These are phyloP conservation scores for Pluvianellus socialis DNA, from an alignment of 2,113 vertebrate genomes.

Conservation along the genomic window DNA sequence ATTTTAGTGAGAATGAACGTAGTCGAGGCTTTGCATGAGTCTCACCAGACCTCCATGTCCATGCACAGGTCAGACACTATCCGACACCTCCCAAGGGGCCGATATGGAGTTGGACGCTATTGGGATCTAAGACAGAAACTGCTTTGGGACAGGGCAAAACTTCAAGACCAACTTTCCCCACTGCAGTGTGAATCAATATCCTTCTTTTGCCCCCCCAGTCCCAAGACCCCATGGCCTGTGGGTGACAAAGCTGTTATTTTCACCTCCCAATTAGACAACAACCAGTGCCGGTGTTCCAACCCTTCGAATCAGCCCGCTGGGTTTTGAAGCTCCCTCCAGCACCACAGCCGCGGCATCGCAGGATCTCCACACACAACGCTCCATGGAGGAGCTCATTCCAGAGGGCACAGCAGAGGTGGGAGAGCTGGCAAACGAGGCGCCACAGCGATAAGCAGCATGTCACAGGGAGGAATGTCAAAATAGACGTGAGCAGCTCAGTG, in stretches of 20 bases:
- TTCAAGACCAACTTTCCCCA: neutral
- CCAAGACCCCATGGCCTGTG: too few relatives aligned
- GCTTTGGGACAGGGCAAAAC: neutral
- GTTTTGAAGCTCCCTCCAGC: neutral
- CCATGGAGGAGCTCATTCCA: neutral
- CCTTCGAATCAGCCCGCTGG: fast-evolving
- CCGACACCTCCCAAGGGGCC: neutral
- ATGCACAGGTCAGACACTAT: fast-evolving
- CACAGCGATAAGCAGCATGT: neutral
- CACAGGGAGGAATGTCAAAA: neutral
- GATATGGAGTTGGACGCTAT: fast-evolving
- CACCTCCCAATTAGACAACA: neutral
- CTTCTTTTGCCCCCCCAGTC: too few relatives aligned
- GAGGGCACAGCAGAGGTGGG: neutral
- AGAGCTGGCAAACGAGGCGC: neutral
- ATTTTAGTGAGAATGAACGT: neutral
- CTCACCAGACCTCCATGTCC: neutral
- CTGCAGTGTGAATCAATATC: neutral
- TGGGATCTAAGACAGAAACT: neutral
- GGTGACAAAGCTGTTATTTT: neutral
- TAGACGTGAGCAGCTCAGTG: neutral
- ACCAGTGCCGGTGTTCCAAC: too few relatives aligned
- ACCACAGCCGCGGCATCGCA: neutral
- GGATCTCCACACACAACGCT: fast-evolving
- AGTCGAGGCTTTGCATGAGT: fast-evolving